Evolutionary conservation across 2,888 invertebrate genomes (phyloP).

Genomic region (Ophraella communa): DNA sequence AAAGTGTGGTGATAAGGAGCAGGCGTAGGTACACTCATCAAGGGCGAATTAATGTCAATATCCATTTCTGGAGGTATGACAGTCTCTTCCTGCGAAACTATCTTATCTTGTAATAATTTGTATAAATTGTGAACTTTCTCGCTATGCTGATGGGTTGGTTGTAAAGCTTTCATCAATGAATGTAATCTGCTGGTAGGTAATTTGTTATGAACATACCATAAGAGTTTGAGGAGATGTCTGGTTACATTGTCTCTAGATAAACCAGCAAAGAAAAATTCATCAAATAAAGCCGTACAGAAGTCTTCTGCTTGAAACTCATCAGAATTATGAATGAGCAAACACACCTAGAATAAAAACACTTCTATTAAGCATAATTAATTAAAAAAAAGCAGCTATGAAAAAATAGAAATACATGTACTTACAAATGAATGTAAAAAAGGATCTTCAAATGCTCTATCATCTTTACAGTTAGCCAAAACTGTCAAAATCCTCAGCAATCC

Average conservation of each 20-base stretch:
- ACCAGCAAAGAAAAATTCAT: conserved; percentile 93
- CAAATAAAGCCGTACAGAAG: conserved; percentile 93
- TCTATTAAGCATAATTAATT: neutral
- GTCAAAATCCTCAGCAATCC: conserved; percentile 87
- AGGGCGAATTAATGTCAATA: conserved; percentile 79
- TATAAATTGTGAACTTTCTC: conserved; percentile 84
- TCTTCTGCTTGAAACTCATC: conserved; percentile 94
- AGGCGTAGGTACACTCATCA: conserved; percentile 85
- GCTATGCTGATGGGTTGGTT: conserved; percentile 80
- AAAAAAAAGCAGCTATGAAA: neutral
- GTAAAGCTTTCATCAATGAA: conserved; percentile 80
- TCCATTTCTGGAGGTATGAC: conserved; percentile 66
- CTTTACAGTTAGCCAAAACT: conserved; percentile 88
- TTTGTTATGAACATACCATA: conserved; percentile 90
- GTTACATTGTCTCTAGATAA: conserved; percentile 89
- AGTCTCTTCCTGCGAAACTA: conserved; percentile 74
- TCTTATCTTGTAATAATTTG: conserved; percentile 78
- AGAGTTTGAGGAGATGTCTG: conserved; percentile 85
- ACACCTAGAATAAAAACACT: conserved; percentile 61
- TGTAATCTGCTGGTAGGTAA: conserved; percentile 80
- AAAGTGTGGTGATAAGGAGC: conserved; percentile 68
- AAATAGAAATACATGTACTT: conserved; percentile 36
- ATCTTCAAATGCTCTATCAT: conserved; percentile 92
- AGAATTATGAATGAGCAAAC: conserved; percentile 82
- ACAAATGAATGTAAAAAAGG: conserved; percentile 93